phyloP scores from a whole-genome alignment of 2,888 invertebrate genomes.

The Molorchus minor region DNA sequence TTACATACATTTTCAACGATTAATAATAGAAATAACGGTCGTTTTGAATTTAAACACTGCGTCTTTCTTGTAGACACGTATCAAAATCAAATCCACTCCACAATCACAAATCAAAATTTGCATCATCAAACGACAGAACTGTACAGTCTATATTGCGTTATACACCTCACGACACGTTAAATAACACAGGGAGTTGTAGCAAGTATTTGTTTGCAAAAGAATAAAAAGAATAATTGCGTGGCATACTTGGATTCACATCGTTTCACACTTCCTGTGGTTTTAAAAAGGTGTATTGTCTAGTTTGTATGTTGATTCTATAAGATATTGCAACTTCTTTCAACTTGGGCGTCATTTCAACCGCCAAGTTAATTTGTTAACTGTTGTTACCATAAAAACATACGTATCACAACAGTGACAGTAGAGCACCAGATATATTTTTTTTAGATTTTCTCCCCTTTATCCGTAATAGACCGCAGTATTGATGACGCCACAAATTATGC shows the following conservation, averaged over 20 bases:
- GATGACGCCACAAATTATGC: too few species aligned
- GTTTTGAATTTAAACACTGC: not conserved
- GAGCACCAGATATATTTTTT: too few species aligned
- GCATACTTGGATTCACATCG: slow-evolving; percentile 53
- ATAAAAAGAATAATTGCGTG: slow-evolving; percentile 36
- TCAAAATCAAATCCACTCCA: not conserved
- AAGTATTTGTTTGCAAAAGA: slow-evolving; percentile 25
- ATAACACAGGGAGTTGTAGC: slow-evolving; percentile 3
- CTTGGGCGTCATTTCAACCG: not conserved
- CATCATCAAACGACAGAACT: too few species aligned
- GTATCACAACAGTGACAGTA: too few species aligned
- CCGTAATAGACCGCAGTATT: too few species aligned
- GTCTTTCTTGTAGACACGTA: not conserved
- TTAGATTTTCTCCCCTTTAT: too few species aligned
- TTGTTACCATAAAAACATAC: too few species aligned
- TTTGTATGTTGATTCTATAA: slow-evolving; percentile 18
- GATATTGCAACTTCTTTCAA: slow-evolving; percentile 3
- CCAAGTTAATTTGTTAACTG: too few species aligned
- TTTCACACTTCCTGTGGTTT: slow-evolving; percentile 50
- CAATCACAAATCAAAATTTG: not conserved
- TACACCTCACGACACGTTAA: too few species aligned
- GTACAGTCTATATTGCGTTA: too few species aligned
- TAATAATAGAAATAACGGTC: too few species aligned
- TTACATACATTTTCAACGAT: too few species aligned
- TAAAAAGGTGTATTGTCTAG: slow-evolving; percentile 34